Evolutionary conservation across 2,113 vertebrate genomes (phyloP).

Genomic region (Phoenicopterus ruber): DNA sequence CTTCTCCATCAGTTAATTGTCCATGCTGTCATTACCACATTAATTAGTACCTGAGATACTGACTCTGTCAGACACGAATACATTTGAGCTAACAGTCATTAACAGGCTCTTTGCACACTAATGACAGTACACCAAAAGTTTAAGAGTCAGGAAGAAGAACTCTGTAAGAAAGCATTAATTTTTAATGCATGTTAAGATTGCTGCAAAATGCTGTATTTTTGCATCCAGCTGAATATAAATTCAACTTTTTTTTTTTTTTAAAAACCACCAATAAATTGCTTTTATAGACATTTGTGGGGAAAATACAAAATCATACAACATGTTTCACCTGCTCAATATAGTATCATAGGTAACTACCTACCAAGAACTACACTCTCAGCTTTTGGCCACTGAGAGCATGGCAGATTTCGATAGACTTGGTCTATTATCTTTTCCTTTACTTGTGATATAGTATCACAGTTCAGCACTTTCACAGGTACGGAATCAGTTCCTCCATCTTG

Average conservation of each 20-base stretch:
- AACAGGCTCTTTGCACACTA: slow-evolving; percentile 23
- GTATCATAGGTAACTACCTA: slow-evolving; percentile 62
- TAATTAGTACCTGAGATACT: slow-evolving; percentile 56
- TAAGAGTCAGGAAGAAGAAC: neutral
- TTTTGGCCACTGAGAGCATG: slow-evolving; percentile 90
- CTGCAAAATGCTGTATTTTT: neutral
- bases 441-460: slow-evolving; percentile 95
- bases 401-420: slow-evolving; percentile 90
- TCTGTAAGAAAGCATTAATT: neutral
- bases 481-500: slow-evolving; percentile 89
- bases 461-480: slow-evolving; percentile 91
- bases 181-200: neutral
- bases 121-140: slow-evolving; percentile 31
- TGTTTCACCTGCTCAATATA: neutral
- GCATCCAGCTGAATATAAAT: neutral
- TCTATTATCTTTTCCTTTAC: slow-evolving; percentile 98
- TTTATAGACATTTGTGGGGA: neutral
- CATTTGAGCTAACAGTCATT: slow-evolving; percentile 44
- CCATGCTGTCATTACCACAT: slow-evolving; percentile 40
- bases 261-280: neutral
- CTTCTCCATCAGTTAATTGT: slow-evolving; percentile 52
- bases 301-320: neutral
- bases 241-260: neutral
- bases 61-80: slow-evolving; percentile 49
- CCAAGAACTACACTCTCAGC: slow-evolving; percentile 90